phyloP scores from a whole-genome alignment of 2,888 invertebrate species.

The Phragmatobia fuliginosa region DNA sequence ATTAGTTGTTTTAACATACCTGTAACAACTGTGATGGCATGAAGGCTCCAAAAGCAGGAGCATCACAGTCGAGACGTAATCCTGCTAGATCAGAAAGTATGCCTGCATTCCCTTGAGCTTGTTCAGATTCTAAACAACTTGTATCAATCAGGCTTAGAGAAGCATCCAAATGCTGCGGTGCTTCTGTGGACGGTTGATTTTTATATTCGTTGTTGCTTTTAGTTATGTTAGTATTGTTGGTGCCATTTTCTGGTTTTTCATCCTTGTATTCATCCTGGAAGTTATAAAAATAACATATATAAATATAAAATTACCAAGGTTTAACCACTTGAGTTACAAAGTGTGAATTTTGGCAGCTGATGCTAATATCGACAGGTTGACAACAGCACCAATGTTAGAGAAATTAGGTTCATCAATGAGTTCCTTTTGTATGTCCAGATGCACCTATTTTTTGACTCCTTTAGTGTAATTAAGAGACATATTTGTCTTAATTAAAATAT shows the following conservation, averaged over 20 bases:
- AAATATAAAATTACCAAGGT: neutral
- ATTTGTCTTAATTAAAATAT: too few relatives aligned
- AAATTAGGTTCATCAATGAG: too few relatives aligned
- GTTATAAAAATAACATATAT: neutral
- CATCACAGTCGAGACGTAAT: constrained; percentile 69
- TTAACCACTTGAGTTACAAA: too few relatives aligned
- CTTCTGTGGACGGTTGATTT: constrained; percentile 50
- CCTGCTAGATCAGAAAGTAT: constrained; percentile 77
- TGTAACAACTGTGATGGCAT: constrained; percentile 84
- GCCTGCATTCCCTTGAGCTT: constrained; percentile 45
- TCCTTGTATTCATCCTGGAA: constrained; percentile 89
- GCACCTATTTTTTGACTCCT: too few relatives aligned
- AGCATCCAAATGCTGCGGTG: constrained; percentile 54
- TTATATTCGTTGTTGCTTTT: constrained; percentile 54
- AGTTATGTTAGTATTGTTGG: constrained; percentile 57
- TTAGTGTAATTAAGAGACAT: too few relatives aligned
- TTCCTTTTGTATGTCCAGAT: too few relatives aligned
- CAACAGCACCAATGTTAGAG: too few relatives aligned
- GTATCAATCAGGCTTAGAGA: constrained; percentile 73
- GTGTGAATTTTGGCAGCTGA: neutral
- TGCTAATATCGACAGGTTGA: too few relatives aligned
- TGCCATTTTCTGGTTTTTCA: constrained; percentile 63
- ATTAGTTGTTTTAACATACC: constrained; percentile 54
- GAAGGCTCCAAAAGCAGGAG: constrained; percentile 75
- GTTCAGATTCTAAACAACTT: constrained; percentile 54